Evolutionary conservation across 2,113 vertebrate species (phyloP), one percentile per base, ranked within the genome.

Genomic region (Caracal caracal): DNA sequence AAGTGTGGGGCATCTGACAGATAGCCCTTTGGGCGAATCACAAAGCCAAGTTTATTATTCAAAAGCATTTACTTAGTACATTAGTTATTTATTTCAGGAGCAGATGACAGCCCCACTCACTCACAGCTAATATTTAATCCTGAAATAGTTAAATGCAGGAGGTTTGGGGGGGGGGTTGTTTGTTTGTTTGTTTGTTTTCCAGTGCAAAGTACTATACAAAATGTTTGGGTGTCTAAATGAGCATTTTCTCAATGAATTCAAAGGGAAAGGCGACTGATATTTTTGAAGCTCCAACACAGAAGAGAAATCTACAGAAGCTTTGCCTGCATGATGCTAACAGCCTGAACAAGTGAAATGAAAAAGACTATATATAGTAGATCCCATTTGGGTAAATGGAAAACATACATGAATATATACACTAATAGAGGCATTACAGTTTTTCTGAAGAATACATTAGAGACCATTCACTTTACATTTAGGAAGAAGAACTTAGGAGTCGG

Each of bases 181-280:
- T 33, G 30, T 82, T 75, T 19, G n/a, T n/a, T 35, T 13, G 56
- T 49, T 73, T 37, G 28, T 22, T 20, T 11, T 8, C 35, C 37
- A 75, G 49, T 75, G 35, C 26, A 84, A 92, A 84, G 43, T 75
- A 68, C 35, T 90, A 71, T 35, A 87, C 5, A 40, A 93, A 76
- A 63, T 89, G 24, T 2, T 79, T 63, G 0, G 0, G 20, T 76
- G 7, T 66, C 13, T 91, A 35, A 20, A 71, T n/a, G 61, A 94
- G 70, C 24, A 95, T 7, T 66, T 95, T 87, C 53, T 94, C 68
- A 96, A 26, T 91, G 53, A 89, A 90, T 51, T 93, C 59, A 89
- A 89, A 95, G 61, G 49, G 16, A 87, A 93, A 79, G 2, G 2
- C 15, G 4, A 53, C 9, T 56, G 51, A 68, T 93, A 71, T 59